Evolutionary conservation across 2,113 vertebrate species (phyloP).

Genomic region (Muntiacus muntjak): DNA sequence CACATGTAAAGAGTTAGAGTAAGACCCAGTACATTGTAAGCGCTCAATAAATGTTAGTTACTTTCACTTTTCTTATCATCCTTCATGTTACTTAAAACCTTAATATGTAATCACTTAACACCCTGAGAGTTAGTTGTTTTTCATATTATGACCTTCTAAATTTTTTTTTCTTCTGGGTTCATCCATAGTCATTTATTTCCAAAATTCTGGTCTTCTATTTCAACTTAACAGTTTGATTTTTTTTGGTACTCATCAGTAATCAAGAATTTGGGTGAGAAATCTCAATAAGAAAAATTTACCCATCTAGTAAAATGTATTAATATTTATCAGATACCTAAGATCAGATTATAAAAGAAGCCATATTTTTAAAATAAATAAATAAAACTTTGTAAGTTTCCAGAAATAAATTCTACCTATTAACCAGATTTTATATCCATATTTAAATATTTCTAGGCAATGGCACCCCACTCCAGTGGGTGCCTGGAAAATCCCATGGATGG

Average conservation of each 20-base stretch:
- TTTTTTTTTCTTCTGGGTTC: neutral
- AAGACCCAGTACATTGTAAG: neutral
- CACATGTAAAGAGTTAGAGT: neutral
- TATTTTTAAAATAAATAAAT: slow-evolving; percentile 7
- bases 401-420: slow-evolving; percentile 13
- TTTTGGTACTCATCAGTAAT: neutral
- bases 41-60: neutral
- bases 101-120: neutral
- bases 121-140: neutral
- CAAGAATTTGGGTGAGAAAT: neutral
- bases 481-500: no score
- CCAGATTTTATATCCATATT: neutral
- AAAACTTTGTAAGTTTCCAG: neutral
- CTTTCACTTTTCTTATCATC: neutral
- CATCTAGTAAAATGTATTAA: neutral
- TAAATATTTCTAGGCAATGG: neutral
- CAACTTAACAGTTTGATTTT: neutral
- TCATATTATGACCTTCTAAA: neutral
- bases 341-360: neutral
- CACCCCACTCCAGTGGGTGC: no score
- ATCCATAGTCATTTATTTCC: neutral
- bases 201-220: slow-evolving; percentile 10
- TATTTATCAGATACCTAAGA: neutral
- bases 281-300: neutral
- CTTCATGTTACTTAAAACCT: neutral